Percentiles rank a stretch among this genome's conserved stretches.
Conservation (phyloP, 92 coral and sea anemone genomes). For the Plumapathes pennacea region DNA sequence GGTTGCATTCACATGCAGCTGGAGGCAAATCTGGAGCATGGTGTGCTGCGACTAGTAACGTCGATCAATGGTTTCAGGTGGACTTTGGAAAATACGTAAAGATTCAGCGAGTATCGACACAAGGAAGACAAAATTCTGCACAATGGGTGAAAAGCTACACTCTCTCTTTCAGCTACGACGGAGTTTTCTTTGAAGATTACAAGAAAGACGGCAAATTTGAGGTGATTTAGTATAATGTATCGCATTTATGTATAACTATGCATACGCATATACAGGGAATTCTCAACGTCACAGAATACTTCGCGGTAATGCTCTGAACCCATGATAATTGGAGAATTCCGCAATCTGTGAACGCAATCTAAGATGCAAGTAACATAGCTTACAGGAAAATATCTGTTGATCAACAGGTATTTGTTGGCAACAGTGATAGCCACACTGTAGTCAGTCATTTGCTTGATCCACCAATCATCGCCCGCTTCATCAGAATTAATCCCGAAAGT, state of each 20-base stretch:
- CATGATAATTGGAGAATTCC: too few relatives aligned
- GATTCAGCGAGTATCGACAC: constrained; percentile 18
- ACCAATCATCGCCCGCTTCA: constrained; percentile 2
- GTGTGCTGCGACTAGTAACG: constrained; percentile 18
- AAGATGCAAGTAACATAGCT: too few relatives aligned
- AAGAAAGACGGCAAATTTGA: constrained; percentile 13
- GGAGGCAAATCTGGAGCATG: constrained; percentile 31
- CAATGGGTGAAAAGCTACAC: constrained; percentile 35
- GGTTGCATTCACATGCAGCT: constrained; percentile 5
- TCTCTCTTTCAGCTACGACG: constrained; percentile 26
- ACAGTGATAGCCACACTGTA: constrained; percentile 16
- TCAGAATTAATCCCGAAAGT: constrained; percentile 10
- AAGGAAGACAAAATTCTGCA: constrained; percentile 22
- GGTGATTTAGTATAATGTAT: too few relatives aligned
- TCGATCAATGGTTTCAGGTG: constrained; percentile 40
- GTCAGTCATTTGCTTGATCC: constrained; percentile 10
- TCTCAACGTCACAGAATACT: neutral
- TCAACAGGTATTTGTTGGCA: constrained; percentile 22
- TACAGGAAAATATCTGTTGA: too few relatives aligned
- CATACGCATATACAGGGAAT: too few relatives aligned
- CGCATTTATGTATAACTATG: too few relatives aligned
- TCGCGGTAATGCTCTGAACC: too few relatives aligned
- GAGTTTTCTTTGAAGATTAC: constrained; percentile 25
- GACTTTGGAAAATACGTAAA: constrained; percentile 17
- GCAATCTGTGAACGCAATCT: too few relatives aligned